These are phyloP conservation scores for Aphelinus atriplicis DNA, from an alignment of 1,140 invertebrate species.

Conservation along the genomic window DNA sequence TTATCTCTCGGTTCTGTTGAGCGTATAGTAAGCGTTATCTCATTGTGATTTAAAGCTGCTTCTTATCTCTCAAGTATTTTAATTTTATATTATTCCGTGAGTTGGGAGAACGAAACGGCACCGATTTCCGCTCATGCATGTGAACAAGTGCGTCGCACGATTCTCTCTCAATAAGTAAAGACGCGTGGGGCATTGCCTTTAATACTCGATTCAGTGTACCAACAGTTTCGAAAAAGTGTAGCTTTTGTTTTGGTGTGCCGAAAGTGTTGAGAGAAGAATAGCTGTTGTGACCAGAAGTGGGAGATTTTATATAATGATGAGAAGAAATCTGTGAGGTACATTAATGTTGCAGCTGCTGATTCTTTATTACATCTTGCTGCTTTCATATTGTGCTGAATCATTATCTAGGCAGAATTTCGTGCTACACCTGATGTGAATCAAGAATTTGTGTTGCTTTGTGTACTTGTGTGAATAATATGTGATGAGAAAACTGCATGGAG, in stretches of 20 bases:
- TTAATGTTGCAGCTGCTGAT: slow-evolving; percentile 15
- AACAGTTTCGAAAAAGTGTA: too few species aligned
- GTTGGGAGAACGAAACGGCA: slow-evolving; percentile 5
- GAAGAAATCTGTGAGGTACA: not conserved
- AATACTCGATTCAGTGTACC: too few species aligned
- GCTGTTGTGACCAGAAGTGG: too few species aligned
- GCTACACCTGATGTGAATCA: slow-evolving; percentile 23
- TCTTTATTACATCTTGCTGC: not conserved
- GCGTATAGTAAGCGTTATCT: slow-evolving; percentile 36
- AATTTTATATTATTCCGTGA: slow-evolving; percentile 37
- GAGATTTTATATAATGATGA: slow-evolving; percentile 20
- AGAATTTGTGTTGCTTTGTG: not conserved
- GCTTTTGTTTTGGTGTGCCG: not conserved
- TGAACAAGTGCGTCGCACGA: slow-evolving; percentile 31
- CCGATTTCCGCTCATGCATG: slow-evolving; percentile 15
- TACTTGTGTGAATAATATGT: slow-evolving; percentile 4
- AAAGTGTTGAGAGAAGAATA: not conserved
- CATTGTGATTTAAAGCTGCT: slow-evolving; percentile 36
- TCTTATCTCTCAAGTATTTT: slow-evolving; percentile 37
- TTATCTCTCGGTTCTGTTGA: slow-evolving; percentile 29
- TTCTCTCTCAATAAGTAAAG: too few species aligned
- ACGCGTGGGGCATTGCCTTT: too few species aligned
- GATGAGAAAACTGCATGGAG: not conserved
- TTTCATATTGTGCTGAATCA: slow-evolving; percentile 1
- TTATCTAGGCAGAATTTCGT: slow-evolving; percentile 5